Base-by-base conservation (phyloP, 2,113 vertebrate species). In the Entelurus aequoreus region DNA sequence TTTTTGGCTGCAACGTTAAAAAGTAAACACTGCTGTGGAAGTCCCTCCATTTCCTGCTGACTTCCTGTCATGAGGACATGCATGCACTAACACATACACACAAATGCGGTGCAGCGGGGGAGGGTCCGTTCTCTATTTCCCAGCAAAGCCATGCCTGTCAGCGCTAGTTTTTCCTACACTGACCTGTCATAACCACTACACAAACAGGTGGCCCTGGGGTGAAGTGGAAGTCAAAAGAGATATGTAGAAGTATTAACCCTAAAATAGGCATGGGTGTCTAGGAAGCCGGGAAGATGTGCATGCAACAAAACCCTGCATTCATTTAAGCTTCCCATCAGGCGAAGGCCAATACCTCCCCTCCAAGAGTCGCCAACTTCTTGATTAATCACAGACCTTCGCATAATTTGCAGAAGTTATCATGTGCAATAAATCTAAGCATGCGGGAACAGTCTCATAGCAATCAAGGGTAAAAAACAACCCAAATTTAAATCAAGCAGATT, bases 11-110 rank as follows among this genome's bases (percentile, higher is more conserved):
- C 84, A 88, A 86, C 82, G 72, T 86, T 28, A 28, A 65, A 82
- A 80, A 86, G 83, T 79, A 87, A 89, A 89, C 84, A 87, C 63
- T 66, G 66, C 77, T 78, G 70, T 87, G 88, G 82, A 90, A 90
- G 86, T 87, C 85, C 87, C 86, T 87, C 80, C 78, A 84, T 86
- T 88, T 88, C 86, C 86, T 87, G 76, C 75, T 74, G 77, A 76
- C 83, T 87, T 88, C 87, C 86, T 84, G 74, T 85, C 79, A 86
- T 64, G 62, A 65, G 67, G 67, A 74, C 38, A 37, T 37, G 65
- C 63, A 62, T 51, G 68, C 46, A 55, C 48, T 54, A 54, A 53
- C 48, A 70, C 35, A 61, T 42, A 46, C 38, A 54, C 42, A 55
- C 63, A 62, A 42, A 66, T 28, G 42, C 53, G 66, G 48, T 54